Evolutionary conservation across 2,113 vertebrate genomes (phyloP), one percentile per base, ranked within the genome.

Genomic region (Dipodomys merriami): DNA sequence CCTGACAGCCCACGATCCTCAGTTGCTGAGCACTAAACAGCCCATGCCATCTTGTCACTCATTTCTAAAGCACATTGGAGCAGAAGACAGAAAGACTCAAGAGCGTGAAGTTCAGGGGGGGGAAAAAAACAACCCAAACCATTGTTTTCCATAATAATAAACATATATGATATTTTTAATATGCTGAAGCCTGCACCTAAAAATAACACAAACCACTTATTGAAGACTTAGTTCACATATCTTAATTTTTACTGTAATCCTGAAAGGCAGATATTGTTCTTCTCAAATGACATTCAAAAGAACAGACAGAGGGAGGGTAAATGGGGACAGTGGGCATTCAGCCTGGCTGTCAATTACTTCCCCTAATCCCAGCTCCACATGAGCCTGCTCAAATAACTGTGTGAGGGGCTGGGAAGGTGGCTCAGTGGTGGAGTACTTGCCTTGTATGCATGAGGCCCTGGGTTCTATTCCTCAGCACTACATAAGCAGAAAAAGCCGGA

Each of bases 111-210:
- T 72, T 57, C 71, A 72, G n/a, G 7, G 16, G n/a, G 39, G 39
- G 6, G 6, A 39, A 39, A 39, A 39, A 39, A 35, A 2, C 35
- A 39, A 39, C 39, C 39, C 39, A 49, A 95, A 91, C 64, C 16
- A 86, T 25, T 79, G 49, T 8, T 88, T 65, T 91, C 60, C 79
- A 53, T 79, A 64, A 65, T 73, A 72, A 88, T 77, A 86, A 78
- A 71, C 71, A 46, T 74, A 44, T 16, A 80, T 46, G 83, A 35
- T 25, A 93, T 73, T 74, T 88, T 67, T 93, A 94, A 94, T 35
- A 88, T 91, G 35, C 49, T 68, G 92, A 93, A 93, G 60, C 73
- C 83, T 88, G 88, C 49, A 78, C 83, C 33, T 67, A 81, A 71
- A 94, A 94, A 73, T 13, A 90, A 83, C 29, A 83, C 62, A 90